Conservation (phyloP, 2,888 invertebrate genomes). For the Lacanobia wlatinum region DNA sequence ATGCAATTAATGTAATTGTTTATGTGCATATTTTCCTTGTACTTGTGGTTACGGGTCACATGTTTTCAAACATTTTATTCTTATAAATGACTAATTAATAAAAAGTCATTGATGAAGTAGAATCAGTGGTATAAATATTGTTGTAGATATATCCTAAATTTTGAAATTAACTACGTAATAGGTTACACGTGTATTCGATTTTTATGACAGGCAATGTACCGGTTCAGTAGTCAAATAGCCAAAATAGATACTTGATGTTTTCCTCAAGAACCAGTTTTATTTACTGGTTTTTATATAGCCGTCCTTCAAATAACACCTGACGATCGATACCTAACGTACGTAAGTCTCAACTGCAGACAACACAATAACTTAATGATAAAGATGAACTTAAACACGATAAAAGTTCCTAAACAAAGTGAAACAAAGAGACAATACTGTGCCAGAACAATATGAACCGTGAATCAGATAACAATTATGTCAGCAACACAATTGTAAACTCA, state of each 20-base stretch:
- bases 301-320: background rate
- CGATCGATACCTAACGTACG: background rate
- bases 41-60: too few species aligned
- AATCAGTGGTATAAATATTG: too few species aligned
- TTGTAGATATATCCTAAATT: too few species aligned
- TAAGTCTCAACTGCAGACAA: slow-evolving; percentile 11
- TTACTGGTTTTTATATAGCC: background rate
- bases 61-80: background rate
- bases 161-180: too few species aligned
- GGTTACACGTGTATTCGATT: background rate
- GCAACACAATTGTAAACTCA: slow-evolving; percentile 17
- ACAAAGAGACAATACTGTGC: slow-evolving; percentile 29
- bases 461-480: slow-evolving; percentile 39
- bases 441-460: slow-evolving; percentile 38
- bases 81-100: background rate
- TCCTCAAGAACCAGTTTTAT: slow-evolving; percentile 33
- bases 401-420: slow-evolving; percentile 16
- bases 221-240: background rate
- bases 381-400: slow-evolving; percentile 33
- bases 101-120: too few species aligned
- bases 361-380: slow-evolving; percentile 28
- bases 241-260: background rate
- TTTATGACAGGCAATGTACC: background rate
- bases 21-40: background rate
- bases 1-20: background rate